A percentile compares a stretch with the other conserved stretches of the same genome.
phyloP scores from a whole-genome alignment of 2,888 invertebrate genomes.

The Erebia epiphron region DNA sequence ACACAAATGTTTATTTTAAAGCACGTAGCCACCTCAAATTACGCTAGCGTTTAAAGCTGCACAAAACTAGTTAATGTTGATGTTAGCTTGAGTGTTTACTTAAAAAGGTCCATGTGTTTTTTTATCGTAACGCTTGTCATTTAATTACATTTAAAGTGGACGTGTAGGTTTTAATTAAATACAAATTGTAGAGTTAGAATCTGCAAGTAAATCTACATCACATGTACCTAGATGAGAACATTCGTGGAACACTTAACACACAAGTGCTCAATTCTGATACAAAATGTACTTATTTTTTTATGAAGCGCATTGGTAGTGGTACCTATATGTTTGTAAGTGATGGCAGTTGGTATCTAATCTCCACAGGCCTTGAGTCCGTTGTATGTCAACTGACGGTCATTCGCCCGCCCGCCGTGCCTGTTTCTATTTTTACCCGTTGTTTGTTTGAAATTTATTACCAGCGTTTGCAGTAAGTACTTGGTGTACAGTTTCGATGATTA shows the following conservation, averaged over 20 bases:
- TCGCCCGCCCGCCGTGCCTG: slow-evolving; percentile 65
- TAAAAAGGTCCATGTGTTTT: background rate
- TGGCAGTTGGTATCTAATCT: slow-evolving; percentile 77
- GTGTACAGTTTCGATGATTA: slow-evolving; percentile 59
- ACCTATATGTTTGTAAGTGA: slow-evolving; percentile 64
- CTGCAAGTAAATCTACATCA: background rate
- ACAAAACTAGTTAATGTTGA: slow-evolving; percentile 31
- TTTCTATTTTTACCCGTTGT: slow-evolving; percentile 73
- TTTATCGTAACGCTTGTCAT: background rate
- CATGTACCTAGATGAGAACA: background rate
- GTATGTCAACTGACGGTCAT: slow-evolving; percentile 80
- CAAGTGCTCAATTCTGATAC: slow-evolving; percentile 10
- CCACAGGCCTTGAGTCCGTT: slow-evolving; percentile 78
- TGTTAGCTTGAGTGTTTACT: slow-evolving; percentile 21
- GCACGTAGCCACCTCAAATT: slow-evolving; percentile 36
- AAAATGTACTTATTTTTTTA: slow-evolving; percentile 25
- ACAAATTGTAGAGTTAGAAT: background rate
- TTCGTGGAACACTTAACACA: slow-evolving; percentile 3
- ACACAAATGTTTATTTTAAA: slow-evolving; percentile 41
- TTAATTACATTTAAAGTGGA: background rate
- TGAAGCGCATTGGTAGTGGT: slow-evolving; percentile 61
- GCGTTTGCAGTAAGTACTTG: slow-evolving; percentile 49
- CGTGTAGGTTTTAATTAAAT: background rate
- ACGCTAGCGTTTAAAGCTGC: slow-evolving; percentile 32
- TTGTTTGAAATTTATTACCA: slow-evolving; percentile 75